Conservation (phyloP, 2,888 invertebrate genomes). For the Hemicrepidius hirtus region DNA sequence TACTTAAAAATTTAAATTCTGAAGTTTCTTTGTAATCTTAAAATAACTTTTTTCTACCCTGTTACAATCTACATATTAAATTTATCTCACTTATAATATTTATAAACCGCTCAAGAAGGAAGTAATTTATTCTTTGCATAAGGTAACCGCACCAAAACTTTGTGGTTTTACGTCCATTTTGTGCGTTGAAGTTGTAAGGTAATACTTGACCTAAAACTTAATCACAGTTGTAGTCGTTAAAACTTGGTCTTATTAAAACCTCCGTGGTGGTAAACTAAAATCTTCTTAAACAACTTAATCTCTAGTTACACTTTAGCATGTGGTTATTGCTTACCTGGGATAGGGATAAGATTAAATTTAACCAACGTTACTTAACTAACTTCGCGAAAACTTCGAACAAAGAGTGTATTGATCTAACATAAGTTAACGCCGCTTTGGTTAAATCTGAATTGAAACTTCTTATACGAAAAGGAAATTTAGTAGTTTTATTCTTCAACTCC, state of each 20-base stretch:
- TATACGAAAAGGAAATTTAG: no score
- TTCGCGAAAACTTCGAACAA: not conserved
- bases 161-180: not conserved
- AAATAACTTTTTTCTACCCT: not conserved
- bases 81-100: conserved; percentile 6
- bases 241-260: conserved; percentile 28
- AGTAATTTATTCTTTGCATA: conserved; percentile 11
- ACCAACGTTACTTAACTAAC: not conserved
- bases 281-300: conserved; percentile 21
- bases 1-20: no score
- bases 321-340: not conserved
- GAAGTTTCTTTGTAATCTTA: not conserved
- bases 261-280: not conserved
- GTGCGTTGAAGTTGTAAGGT: conserved; percentile 1
- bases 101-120: not conserved
- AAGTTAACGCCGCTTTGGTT: no score
- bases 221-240: conserved; percentile 21
- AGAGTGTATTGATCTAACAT: no score
- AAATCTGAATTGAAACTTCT: no score
- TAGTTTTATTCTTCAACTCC: no score
- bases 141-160: conserved; percentile 3
- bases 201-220: conserved; percentile 24
- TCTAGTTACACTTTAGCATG: conserved; percentile 17
- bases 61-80: not conserved
- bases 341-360: conserved; percentile 6